Conservation (phyloP, 2,797 vertebrate species). For the Margarornis squamiger region DNA sequence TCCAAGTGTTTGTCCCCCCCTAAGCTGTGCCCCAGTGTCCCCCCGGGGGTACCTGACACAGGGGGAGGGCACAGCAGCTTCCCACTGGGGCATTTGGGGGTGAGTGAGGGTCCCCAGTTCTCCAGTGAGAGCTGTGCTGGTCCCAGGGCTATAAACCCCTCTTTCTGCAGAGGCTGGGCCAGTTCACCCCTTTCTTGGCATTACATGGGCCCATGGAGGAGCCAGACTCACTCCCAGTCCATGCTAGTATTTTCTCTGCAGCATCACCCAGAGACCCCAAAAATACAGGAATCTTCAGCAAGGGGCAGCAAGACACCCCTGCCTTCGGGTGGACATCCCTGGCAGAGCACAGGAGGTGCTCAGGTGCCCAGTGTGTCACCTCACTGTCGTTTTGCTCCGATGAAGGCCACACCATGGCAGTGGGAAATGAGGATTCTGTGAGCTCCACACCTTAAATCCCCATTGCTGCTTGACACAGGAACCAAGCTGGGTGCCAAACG, state of each 20-base stretch:
- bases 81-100: neutral
- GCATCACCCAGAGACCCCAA: neutral
- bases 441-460: neutral
- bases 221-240: neutral
- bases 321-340: neutral
- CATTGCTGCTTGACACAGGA: fast-evolving
- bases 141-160: fast-evolving
- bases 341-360: neutral
- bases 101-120: fast-evolving
- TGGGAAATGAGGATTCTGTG: neutral
- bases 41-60: fast-evolving
- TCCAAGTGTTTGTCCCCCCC: fast-evolving
- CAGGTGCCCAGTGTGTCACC: neutral
- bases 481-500: neutral
- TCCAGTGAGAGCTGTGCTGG: fast-evolving
- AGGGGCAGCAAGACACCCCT: neutral
- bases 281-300: neutral
- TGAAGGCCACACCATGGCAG: fast-evolving
- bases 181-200: neutral
- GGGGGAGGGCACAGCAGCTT: fast-evolving
- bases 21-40: neutral
- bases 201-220: fast-evolving
- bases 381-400: neutral
- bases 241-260: fast-evolving
- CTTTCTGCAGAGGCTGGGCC: neutral